These are phyloP conservation scores for Pelosia muscerda DNA, from an alignment of 2,888 invertebrate species.

Conservation along the genomic window DNA sequence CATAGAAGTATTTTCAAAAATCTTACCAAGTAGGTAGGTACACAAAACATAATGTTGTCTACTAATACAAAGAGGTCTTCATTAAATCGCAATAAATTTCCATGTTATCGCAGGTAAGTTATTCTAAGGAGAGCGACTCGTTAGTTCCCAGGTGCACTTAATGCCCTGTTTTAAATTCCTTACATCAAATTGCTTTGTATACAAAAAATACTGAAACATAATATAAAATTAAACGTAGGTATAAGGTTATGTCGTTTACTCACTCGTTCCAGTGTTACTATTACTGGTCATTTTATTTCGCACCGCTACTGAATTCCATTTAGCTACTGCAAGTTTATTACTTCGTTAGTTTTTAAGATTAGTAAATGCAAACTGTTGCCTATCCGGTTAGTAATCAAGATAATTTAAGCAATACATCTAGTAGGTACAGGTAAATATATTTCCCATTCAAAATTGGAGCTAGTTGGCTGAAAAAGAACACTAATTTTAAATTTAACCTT, in stretches of 20 bases:
- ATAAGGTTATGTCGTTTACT: neutral
- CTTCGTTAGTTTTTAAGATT: no score
- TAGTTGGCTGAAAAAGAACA: no score
- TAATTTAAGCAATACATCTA: no score
- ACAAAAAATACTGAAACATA: constrained; percentile 9
- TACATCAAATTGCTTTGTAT: constrained; percentile 31
- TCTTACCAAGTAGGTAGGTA: neutral
- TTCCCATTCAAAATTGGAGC: no score
- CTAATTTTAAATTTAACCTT: no score
- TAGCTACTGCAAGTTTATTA: no score
- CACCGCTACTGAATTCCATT: no score
- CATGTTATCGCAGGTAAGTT: constrained; percentile 49
- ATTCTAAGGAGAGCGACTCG: constrained; percentile 46
- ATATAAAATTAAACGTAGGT: neutral
- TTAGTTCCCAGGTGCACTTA: constrained; percentile 60
- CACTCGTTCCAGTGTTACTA: neutral
- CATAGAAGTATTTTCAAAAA: no score
- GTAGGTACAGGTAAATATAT: no score
- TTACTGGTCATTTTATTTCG: no score
- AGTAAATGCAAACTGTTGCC: no score
- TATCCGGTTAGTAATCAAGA: no score
- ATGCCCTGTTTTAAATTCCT: constrained; percentile 53
- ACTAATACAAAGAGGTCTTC: neutral
- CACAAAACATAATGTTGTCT: neutral
- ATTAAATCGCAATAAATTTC: constrained; percentile 29